Conservation (phyloP, 35 echinoderm and acorn worm species). For the Chiridota heheva region DNA sequence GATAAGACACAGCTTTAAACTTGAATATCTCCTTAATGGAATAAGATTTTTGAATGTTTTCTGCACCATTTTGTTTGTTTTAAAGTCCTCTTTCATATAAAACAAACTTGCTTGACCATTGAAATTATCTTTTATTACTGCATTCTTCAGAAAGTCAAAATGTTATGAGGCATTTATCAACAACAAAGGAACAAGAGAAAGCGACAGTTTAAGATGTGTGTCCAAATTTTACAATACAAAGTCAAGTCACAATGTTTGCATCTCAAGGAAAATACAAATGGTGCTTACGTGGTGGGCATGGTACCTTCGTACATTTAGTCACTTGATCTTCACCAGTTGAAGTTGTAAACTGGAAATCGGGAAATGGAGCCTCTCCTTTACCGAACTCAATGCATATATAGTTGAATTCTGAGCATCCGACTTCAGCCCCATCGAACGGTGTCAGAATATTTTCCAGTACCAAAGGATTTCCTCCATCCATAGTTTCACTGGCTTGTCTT, state of each 20-base stretch:
- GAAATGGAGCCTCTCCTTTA: slow-evolving; percentile 60
- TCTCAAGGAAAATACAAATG: no score
- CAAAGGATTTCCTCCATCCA: slow-evolving; percentile 33
- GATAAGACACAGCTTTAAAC: no score
- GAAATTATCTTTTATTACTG: no score
- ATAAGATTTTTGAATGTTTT: no score
- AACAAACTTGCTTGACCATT: no score
- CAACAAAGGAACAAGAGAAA: background rate
- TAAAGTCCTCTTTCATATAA: no score
- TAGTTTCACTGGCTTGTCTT: slow-evolving; percentile 47
- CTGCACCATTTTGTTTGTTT: no score
- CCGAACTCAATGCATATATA: slow-evolving; percentile 81
- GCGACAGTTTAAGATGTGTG: no score
- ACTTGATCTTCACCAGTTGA: slow-evolving; percentile 28
- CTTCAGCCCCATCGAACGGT: slow-evolving; percentile 68
- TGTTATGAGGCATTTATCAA: background rate
- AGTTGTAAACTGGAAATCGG: slow-evolving; percentile 72
- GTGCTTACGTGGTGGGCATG: slow-evolving; percentile 70
- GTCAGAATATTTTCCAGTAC: slow-evolving; percentile 49
- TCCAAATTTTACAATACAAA: background rate
- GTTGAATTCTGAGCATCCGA: slow-evolving; percentile 68
- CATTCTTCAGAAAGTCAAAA: no score
- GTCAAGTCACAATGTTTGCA: background rate
- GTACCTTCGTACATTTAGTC: slow-evolving; percentile 53
- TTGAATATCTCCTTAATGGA: no score